Evolutionary conservation across 2,888 invertebrate genomes (phyloP), one percentile per base, ranked within the genome.

Genomic region (Silvanus unidentatus): DNA sequence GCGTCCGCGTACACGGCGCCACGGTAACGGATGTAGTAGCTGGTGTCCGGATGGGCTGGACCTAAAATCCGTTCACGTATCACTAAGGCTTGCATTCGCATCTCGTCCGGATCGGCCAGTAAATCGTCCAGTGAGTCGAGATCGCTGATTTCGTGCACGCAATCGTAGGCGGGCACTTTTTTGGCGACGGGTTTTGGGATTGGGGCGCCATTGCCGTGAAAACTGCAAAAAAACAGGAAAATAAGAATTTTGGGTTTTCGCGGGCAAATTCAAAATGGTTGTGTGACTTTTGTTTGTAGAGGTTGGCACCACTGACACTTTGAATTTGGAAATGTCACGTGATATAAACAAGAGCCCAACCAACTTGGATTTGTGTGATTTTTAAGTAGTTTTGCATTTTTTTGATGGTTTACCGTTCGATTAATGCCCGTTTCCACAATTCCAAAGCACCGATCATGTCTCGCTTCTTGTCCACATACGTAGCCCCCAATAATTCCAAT

Each of bases 21-120:
- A 9, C 37, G 37, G 73, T 92, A 95, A 12, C 96, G 81, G 57
- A 97, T 94, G 73, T 94, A 96, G 74, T 96, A 96, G 62, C 92
- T 91, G 36, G 96, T 96, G 73, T 96, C 95, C 0, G 96, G 95
- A 79, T 97, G 96, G 6, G 92, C 93, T 1, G 95, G 94, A 1
- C 83, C 77, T 50, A 96, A 74, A 58, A 96, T 95, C 60, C 96
- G 77, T 73, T 96, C 95, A 44, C 96, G 77, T 49, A 96, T 91
- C 48, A 96, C 84, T 42, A 97, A 72, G 1, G 88, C 90, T 68
- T 92, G 97, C 94, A 97, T 96, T 61, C 95, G 77, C 89, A 97
- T 93, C 56, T 88, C 91, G 68, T 98, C 97, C 0, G 95, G 94
- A 73, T 97, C 95, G 5, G 89, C 85, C 43, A 92, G 82, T 38